phyloP scores from a whole-genome alignment of 2,797 vertebrate species.

The Halcyon smyrnensis region DNA sequence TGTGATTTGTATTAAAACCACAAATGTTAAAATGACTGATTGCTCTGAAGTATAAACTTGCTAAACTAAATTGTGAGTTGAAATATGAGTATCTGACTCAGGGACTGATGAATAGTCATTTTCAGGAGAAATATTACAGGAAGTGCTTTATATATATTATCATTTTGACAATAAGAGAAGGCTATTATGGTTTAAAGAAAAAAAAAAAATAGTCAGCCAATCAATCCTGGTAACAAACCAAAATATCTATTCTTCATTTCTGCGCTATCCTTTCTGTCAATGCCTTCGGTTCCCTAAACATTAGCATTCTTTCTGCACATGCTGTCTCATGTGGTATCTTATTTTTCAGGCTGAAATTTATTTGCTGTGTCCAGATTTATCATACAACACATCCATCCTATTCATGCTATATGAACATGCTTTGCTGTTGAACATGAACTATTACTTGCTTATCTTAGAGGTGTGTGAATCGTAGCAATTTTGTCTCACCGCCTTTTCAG shows the following conservation, averaged over 20 bases:
- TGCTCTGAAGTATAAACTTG: constrained; percentile 61
- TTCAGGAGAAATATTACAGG: constrained; percentile 67
- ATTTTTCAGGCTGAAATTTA: constrained; percentile 69
- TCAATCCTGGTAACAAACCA: constrained; percentile 66
- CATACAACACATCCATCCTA: constrained; percentile 66
- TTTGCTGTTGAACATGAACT: constrained; percentile 66
- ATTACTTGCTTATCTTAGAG: constrained; percentile 67
- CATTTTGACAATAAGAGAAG: constrained; percentile 69
- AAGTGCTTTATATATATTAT: constrained; percentile 72
- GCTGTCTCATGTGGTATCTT: constrained; percentile 61
- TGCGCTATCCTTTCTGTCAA: neutral
- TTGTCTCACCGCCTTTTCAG: constrained; percentile 49
- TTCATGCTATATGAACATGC: constrained; percentile 69
- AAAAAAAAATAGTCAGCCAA: constrained; percentile 53
- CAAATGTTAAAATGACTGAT: constrained; percentile 61
- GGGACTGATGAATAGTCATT: constrained; percentile 62
- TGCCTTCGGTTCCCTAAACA: constrained; percentile 38
- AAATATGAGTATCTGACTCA: constrained; percentile 58
- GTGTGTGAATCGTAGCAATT: constrained; percentile 43
- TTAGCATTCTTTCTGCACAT: constrained; percentile 65
- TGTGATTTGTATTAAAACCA: constrained; percentile 34
- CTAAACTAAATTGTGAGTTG: constrained; percentile 66
- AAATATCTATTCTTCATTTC: constrained; percentile 64
- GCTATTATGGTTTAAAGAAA: constrained; percentile 69
- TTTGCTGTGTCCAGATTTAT: constrained; percentile 64